Base-by-base conservation (phyloP, 2,797 vertebrate genomes). In the Eurystomus glaucurus region DNA sequence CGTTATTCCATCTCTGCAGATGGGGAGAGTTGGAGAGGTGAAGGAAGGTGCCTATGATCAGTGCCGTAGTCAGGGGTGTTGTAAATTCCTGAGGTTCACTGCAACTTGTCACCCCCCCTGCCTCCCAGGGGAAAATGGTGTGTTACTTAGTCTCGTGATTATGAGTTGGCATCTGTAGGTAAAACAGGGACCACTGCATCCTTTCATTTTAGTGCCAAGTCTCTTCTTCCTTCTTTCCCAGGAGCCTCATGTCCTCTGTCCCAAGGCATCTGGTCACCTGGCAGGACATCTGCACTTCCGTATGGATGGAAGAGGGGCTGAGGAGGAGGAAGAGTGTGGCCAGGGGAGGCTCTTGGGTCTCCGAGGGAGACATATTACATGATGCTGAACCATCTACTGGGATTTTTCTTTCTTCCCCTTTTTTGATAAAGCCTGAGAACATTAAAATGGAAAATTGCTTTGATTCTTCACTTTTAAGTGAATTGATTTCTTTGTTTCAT, bases 341-440 rank as follows among this genome's bases (percentile, higher is more conserved):
- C 48, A 14, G 31, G 37, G 8, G 25, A 28, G 10, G 28, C 31
- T 41, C 12, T 50, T 11, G n/a, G 25, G 4, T 10, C 35, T 66
- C 14, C 22, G 1, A 41, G 22, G 31, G 14, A n/a, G 10, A 57
- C 55, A 18, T 41, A 9, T 0, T 0, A 21, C 9, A 16, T 0
- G 0, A 39, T 66, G 48, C 54, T 21, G 29, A 77, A 14, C 25
- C 9, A 46, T 64, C 46, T 79, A 14, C 33, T 50, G 31, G 31
- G 35, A 35, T 62, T 78, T 50, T 45, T 58, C 6, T 5, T 18
- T 5, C 15, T 21, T 14, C 58, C 20, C 26, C 14, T 57, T 52
- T 39, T 41, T 25, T 31, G 2, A n/a, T 71, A n/a, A 78, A 82
- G 15, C 20, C 23, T 25, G 55, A 55, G 39, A 64, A 75, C 29